A percentile compares a stretch with the other conserved stretches of the same genome.
Evolutionary conservation across 2,888 invertebrate genomes (phyloP).

Genomic region (Phlogophora meticulosa): DNA sequence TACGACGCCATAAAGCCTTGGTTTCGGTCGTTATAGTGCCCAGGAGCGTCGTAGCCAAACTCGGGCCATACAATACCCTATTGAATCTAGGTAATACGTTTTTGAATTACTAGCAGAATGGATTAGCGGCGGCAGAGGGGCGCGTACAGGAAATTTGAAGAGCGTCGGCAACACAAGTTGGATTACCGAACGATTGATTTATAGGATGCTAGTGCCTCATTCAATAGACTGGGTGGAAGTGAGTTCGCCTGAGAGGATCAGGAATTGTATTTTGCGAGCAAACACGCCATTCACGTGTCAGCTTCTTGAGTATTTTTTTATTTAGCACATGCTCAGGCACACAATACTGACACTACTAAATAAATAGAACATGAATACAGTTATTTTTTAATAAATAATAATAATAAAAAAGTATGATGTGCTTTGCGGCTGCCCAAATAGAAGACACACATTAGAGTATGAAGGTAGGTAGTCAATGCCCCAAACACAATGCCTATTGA

Average conservation of each 20-base stretch:
- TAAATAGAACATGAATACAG: no score
- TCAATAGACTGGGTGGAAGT: conserved; percentile 33
- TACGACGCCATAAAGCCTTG: conserved; percentile 78
- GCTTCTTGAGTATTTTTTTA: background rate
- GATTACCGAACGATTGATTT: conserved; percentile 59
- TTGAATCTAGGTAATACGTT: conserved; percentile 80
- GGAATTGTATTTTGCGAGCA: conserved; percentile 15
- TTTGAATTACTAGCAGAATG: conserved; percentile 76
- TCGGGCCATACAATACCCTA: conserved; percentile 74
- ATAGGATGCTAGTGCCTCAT: conserved; percentile 29
- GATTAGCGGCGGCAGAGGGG: conserved; percentile 62
- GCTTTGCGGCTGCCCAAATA: no score
- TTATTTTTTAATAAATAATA: no score
- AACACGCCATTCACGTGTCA: conserved; percentile 2
- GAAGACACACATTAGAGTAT: no score
- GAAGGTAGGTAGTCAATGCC: no score
- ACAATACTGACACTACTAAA: no score
- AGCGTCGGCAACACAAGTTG: conserved; percentile 58
- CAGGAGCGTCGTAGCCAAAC: conserved; percentile 78
- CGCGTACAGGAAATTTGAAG: conserved; percentile 61
- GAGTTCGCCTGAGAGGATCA: conserved; percentile 21
- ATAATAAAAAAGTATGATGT: no score
- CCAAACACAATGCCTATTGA: no score
- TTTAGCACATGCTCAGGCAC: no score
- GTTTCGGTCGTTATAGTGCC: conserved; percentile 78